These are phyloP conservation scores for Corythornis cristatus DNA, from an alignment of 2,113 vertebrate species.

Conservation along the genomic window DNA sequence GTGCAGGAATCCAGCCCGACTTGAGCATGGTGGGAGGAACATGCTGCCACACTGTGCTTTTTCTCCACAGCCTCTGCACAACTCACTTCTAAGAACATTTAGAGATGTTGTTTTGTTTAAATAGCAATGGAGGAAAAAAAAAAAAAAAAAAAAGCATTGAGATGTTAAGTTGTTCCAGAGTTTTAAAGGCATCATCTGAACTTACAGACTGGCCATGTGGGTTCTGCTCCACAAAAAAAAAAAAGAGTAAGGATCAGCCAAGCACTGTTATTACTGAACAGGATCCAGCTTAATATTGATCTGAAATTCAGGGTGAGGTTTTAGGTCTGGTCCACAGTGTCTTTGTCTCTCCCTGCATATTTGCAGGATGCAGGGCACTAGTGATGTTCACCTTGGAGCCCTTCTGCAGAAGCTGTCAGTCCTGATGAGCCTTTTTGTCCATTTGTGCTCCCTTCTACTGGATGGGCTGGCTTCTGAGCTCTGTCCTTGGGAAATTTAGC, in stretches of 20 bases:
- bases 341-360: not conserved
- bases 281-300: not conserved
- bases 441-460: not conserved
- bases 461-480: not conserved
- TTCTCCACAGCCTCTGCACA: not conserved
- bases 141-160: not conserved
- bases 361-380: not conserved
- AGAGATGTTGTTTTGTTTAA: not conserved
- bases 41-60: not conserved
- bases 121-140: not conserved
- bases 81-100: not conserved
- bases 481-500: not conserved
- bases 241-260: not conserved
- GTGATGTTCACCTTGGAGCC: not conserved
- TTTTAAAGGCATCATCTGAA: not conserved
- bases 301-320: not conserved
- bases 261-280: not conserved
- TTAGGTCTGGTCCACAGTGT: not conserved
- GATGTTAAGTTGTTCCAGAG: not conserved
- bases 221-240: not conserved
- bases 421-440: not conserved
- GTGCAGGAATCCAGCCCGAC: conserved; percentile 33
- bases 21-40: conserved; percentile 13
- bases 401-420: not conserved
- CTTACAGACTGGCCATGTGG: not conserved